A percentile compares a stretch with the other conserved stretches of the same genome.
These are phyloP conservation scores for Tapirus indicus DNA, from an alignment of 2,797 vertebrate species.

Conservation along the genomic window DNA sequence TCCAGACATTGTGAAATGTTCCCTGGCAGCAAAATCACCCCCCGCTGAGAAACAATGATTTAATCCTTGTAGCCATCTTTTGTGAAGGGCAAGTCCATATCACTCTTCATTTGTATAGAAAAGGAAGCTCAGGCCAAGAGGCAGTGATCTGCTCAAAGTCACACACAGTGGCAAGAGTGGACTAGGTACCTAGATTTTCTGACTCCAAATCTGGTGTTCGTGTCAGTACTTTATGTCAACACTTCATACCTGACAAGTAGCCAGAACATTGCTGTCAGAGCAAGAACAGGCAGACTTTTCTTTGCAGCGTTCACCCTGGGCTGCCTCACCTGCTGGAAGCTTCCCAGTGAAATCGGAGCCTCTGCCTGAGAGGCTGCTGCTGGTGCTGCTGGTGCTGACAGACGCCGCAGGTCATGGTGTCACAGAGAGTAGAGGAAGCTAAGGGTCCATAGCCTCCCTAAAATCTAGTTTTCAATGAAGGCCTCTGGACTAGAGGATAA, in stretches of 20 bases:
- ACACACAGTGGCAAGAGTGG: background rate
- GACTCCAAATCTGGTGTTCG: background rate
- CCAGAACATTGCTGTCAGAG: background rate
- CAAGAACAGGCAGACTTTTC: accelerated
- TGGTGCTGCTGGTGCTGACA: background rate
- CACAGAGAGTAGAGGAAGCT: background rate
- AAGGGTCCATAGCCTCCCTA: background rate
- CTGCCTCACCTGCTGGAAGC: accelerated
- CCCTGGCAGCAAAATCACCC: background rate
- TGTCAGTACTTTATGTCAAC: background rate
- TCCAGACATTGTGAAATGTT: background rate
- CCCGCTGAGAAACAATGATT: background rate
- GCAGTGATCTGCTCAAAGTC: background rate
- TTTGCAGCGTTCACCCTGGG: background rate
- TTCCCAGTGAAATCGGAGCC: background rate
- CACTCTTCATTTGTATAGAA: background rate
- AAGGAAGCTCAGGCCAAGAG: background rate
- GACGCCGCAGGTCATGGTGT: accelerated
- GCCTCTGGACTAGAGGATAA: background rate
- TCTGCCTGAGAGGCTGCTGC: accelerated
- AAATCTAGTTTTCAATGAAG: background rate
- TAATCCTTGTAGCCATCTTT: background rate
- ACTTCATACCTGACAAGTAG: background rate
- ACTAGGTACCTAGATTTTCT: too few relatives aligned
- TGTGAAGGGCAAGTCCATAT: too few relatives aligned